These are phyloP conservation scores for Ecdyonurus torrentis DNA, from an alignment of 2,888 invertebrate genomes.

Conservation along the genomic window DNA sequence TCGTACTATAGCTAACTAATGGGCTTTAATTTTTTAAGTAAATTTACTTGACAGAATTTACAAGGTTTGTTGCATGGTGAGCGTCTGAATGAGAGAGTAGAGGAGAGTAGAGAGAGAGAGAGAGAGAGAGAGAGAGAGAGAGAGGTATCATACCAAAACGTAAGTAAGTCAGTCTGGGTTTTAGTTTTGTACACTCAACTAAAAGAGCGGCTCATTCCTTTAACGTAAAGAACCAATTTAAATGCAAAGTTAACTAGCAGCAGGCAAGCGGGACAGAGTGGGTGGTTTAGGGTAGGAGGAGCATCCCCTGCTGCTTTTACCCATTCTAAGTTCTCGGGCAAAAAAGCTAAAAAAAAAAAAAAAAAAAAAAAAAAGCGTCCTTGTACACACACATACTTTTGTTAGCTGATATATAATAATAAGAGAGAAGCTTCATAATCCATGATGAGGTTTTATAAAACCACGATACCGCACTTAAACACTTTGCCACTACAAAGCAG, in stretches of 20 bases:
- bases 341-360: too few species aligned
- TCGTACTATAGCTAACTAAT: too few species aligned
- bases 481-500: too few species aligned
- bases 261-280: neutral
- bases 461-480: too few species aligned
- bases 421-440: too few species aligned
- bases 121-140: neutral
- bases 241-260: neutral
- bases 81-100: neutral
- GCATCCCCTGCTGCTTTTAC: too few species aligned
- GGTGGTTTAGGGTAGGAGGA: too few species aligned
- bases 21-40: neutral
- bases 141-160: neutral
- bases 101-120: slow-evolving; percentile 6
- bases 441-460: too few species aligned
- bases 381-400: neutral
- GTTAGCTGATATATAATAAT: too few species aligned
- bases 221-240: neutral
- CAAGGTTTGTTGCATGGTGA: neutral
- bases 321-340: too few species aligned
- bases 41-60: neutral
- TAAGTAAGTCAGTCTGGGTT: neutral
- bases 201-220: neutral
- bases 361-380: too few species aligned
- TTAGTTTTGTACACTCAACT: neutral